Conservation (phyloP, 2,113 vertebrate species). For the Macquaria ambigua region DNA sequence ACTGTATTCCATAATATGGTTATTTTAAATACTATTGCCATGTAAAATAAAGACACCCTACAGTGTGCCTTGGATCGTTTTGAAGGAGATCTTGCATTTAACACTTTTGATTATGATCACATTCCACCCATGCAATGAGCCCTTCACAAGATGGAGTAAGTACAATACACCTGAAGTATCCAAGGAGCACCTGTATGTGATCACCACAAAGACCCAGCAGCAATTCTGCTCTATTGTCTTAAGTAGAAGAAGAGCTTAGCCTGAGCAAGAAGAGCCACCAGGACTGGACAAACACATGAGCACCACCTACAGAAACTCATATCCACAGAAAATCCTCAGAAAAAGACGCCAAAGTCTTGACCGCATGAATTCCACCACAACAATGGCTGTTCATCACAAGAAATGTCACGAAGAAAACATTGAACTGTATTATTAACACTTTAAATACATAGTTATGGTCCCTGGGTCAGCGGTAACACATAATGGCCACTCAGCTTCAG, state of each 20-base stretch:
- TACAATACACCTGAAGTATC: too few relatives aligned
- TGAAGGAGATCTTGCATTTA: too few relatives aligned
- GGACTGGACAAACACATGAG: background rate
- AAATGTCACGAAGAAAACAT: background rate
- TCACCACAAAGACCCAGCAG: too few relatives aligned
- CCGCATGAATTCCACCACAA: constrained; percentile 3
- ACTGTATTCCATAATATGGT: too few relatives aligned
- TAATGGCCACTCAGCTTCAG: constrained; percentile 35
- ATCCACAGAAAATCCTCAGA: background rate
- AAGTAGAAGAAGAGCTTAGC: background rate
- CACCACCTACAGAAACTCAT: background rate
- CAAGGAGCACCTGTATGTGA: too few relatives aligned
- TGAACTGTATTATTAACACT: constrained; percentile 40
- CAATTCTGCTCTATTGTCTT: too few relatives aligned
- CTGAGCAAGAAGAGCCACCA: background rate
- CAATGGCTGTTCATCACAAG: background rate
- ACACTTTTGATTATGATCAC: too few relatives aligned
- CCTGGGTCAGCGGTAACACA: constrained; percentile 10
- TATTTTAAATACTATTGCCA: too few relatives aligned
- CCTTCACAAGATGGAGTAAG: too few relatives aligned
- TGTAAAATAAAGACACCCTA: too few relatives aligned
- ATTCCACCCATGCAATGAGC: too few relatives aligned
- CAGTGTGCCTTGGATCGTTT: too few relatives aligned
- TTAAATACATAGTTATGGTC: constrained; percentile 31
- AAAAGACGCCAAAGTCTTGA: background rate